Base-by-base conservation (phyloP, 2,888 invertebrate genomes). In the Camponotus fellah region DNA sequence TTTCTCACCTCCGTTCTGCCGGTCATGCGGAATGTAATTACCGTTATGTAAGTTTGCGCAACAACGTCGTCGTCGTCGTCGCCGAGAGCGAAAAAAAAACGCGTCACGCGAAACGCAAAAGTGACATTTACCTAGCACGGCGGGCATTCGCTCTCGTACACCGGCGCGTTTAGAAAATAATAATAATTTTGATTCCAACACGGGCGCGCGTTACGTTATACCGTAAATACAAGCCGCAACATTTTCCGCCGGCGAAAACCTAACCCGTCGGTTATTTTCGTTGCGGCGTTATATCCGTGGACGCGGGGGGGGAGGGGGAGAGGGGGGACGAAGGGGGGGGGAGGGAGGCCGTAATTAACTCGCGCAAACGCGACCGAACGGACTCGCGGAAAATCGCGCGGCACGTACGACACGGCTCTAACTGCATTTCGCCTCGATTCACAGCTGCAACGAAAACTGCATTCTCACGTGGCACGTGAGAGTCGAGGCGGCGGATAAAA, bases 371-470 rank as follows among this genome's bases (percentile, higher is more conserved):
- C 77, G 26, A 79, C 77, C 56, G n/a, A 74, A 46, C 34, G 34
- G 34, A 46, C 56, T 46, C 79, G 56, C 46, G 79, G 74, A 74
- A 46, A 46, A 60, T 79, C 58, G 58, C 71, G 37, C 72, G 40
- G 40, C 60, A 75, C 64, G 62, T 46, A 46, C 49, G 32, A 34
- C 40, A 34, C 74, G 9, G 68, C n/a, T 32, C 56, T 72, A 76
- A 77, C 72, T 77, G 32, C 43, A 56, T 56, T 75, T 43, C 74
- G 53, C n/a, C 34, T 71, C 77, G 77, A 77, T 77, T 71, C 56
- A 72, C 74, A 43, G 58, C 58, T 58, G 75, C 74, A 21, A 21
- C 75, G 79, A 46, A 74, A 74, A 37, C 75, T 46, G 75, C 79
- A 58, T 43, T 58, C 56, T 74, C 74, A 1, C 34, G 46, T 12